phyloP scores from a whole-genome alignment of 2,888 invertebrate genomes.

The Pollenia griseotomentosa region DNA sequence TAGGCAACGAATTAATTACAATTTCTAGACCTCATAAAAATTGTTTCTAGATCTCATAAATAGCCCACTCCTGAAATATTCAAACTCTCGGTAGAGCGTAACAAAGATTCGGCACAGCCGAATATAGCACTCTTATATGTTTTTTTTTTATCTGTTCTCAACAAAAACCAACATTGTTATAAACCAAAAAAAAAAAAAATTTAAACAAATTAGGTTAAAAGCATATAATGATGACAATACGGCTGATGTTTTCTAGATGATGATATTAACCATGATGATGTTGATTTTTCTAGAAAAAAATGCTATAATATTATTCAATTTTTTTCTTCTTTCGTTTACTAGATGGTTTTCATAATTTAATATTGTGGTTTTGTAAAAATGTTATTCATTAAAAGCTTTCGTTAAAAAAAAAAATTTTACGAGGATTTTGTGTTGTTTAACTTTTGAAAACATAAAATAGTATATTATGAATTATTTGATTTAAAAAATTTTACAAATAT shows the following conservation, averaged over 20 bases:
- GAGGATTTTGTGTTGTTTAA: too few relatives aligned
- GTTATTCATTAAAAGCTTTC: constrained; percentile 9
- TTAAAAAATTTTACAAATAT: background rate
- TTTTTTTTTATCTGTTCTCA: background rate
- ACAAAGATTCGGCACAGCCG: too few relatives aligned
- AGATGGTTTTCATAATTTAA: constrained; percentile 1
- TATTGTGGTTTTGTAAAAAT: constrained; percentile 26
- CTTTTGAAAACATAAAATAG: too few relatives aligned
- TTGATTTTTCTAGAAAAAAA: constrained; percentile 11
- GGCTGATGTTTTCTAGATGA: background rate
- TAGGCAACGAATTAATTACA: too few relatives aligned
- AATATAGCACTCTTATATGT: too few relatives aligned
- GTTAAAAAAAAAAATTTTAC: background rate
- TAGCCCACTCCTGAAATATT: too few relatives aligned
- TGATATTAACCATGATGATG: constrained; percentile 7
- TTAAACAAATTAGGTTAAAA: constrained; percentile 55
- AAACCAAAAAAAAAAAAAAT: background rate
- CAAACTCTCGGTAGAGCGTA: too few relatives aligned
- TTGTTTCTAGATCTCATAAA: too few relatives aligned
- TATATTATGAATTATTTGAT: too few relatives aligned
- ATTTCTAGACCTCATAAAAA: too few relatives aligned
- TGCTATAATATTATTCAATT: background rate
- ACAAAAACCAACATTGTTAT: constrained; percentile 4
- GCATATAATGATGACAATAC: constrained; percentile 12
- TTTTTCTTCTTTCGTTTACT: background rate